A percentile compares a stretch with the other conserved stretches of the same genome.
Evolutionary conservation across 2,113 vertebrate species (phyloP).

Genomic region (Pyrgilauda ruficollis): DNA sequence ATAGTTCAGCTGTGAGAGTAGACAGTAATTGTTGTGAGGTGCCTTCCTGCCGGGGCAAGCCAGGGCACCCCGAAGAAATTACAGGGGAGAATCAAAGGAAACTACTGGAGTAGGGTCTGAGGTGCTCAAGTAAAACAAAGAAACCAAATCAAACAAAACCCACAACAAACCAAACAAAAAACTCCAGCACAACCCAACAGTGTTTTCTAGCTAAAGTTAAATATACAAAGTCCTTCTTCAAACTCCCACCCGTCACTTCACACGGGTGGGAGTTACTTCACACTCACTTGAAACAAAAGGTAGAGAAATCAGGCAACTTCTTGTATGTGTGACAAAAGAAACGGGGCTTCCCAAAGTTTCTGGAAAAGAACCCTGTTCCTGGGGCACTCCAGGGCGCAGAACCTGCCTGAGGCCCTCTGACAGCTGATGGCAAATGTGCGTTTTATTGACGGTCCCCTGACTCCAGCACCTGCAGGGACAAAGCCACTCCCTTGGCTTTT

Average conservation of each 20-base stretch:
- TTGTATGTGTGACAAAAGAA: neutral
- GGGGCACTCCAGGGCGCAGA: neutral
- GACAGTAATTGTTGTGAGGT: neutral
- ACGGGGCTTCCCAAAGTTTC: neutral
- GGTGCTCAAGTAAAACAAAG: neutral
- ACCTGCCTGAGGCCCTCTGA: neutral
- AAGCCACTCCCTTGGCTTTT: neutral
- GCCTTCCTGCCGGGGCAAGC: neutral
- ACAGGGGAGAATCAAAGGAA: neutral
- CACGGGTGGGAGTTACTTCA: neutral
- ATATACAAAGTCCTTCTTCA: neutral
- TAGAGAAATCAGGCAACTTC: neutral
- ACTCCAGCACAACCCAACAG: no score
- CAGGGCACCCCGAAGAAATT: neutral
- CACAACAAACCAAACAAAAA: neutral
- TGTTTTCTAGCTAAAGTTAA: neutral
- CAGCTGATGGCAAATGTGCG: neutral
- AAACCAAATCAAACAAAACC: neutral
- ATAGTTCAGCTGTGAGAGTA: slow-evolving; percentile 3
- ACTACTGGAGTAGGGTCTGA: neutral
- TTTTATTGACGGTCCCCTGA: neutral
- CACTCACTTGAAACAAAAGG: neutral
- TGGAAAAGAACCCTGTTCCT: neutral
- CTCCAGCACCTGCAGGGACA: neutral
- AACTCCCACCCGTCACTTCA: neutral